phyloP scores from a whole-genome alignment of 2,888 invertebrate species.

The Synergus gifuensis region DNA sequence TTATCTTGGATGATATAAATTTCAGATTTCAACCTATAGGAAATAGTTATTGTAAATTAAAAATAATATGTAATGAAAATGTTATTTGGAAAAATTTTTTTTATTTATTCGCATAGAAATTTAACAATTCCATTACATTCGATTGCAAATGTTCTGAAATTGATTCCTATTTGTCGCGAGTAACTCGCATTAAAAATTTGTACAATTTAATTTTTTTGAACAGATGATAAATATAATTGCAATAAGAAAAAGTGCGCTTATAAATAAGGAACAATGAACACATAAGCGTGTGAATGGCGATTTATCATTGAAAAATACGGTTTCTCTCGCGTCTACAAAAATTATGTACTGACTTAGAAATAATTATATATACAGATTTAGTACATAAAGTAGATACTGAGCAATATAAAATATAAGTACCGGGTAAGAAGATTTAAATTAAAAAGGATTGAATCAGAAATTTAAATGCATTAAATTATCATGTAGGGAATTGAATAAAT shows the following conservation, averaged over 20 bases:
- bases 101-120: not conserved
- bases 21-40: not conserved
- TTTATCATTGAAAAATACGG: not conserved
- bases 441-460: not conserved
- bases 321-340: not conserved
- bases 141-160: not conserved
- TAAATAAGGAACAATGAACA: not conserved
- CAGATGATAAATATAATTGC: not conserved
- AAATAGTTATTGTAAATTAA: not conserved
- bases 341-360: slow-evolving; percentile 14
- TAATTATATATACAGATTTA: slow-evolving; percentile 17
- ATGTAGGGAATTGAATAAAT: no score
- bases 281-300: not conserved
- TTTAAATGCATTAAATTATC: not conserved
- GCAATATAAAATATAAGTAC: not conserved
- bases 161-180: not conserved
- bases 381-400: slow-evolving; percentile 1
- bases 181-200: not conserved
- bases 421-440: not conserved
- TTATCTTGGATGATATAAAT: no score
- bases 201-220: not conserved
- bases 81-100: not conserved
- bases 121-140: not conserved
- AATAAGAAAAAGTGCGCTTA: not conserved
- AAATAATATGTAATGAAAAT: not conserved